phyloP scores from a whole-genome alignment of 2,797 vertebrate genomes.

The Brachyalestes nurse region DNA sequence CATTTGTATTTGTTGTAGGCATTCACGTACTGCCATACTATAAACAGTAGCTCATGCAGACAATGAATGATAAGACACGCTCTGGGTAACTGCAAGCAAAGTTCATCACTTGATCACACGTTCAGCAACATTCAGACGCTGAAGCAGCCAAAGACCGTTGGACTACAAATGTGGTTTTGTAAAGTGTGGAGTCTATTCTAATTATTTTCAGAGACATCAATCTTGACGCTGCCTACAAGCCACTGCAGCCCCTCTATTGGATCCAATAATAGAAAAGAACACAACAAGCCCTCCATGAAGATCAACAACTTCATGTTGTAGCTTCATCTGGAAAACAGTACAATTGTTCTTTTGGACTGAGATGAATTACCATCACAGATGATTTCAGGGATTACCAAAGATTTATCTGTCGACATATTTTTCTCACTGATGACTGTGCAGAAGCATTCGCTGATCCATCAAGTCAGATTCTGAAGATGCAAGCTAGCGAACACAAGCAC shows the following conservation, averaged over 20 bases:
- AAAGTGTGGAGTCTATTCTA: background rate
- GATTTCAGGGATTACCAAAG: background rate
- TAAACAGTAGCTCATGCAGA: no score
- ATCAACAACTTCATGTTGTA: background rate
- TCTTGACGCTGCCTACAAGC: conserved; percentile 2
- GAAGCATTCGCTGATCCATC: background rate
- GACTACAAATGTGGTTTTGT: background rate
- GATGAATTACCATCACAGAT: conserved; percentile 2
- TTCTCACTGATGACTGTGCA: background rate
- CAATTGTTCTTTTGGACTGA: conserved; percentile 22
- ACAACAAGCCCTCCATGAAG: conserved; percentile 29
- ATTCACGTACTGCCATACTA: no score
- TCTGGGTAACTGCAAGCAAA: no score
- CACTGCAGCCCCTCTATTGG: background rate
- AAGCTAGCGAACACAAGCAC: background rate
- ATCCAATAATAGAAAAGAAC: conserved; percentile 33
- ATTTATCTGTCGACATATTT: background rate
- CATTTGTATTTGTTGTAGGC: background rate
- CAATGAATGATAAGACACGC: no score
- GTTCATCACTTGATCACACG: background rate
- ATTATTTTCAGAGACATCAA: background rate
- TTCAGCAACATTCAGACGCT: background rate
- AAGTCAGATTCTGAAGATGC: background rate
- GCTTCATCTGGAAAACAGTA: conserved; percentile 14
- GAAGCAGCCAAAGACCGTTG: background rate